A percentile compares a stretch with the other conserved stretches of the same genome.
These are phyloP conservation scores for Phallusia fumigata DNA, from an alignment of 23 tunicate genomes.

Conservation along the genomic window DNA sequence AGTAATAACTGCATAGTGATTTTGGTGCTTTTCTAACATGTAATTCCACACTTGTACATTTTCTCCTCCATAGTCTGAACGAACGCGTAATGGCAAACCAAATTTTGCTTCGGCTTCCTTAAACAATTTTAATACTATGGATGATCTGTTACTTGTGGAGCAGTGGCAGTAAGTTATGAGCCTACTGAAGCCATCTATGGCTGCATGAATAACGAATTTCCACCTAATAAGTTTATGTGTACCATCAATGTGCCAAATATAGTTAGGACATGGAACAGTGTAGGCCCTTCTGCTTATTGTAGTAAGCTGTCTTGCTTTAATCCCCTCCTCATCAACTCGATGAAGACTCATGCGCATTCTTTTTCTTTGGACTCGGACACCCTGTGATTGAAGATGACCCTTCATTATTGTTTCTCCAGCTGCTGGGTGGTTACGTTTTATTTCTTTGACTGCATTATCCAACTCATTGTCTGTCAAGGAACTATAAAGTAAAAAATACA, in stretches of 20 bases:
- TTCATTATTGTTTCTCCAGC: constrained; percentile 12
- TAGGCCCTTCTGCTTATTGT: not conserved
- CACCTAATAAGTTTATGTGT: not conserved
- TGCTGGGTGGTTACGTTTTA: constrained; percentile 11
- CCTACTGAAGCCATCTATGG: not conserved
- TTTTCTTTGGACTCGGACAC: not conserved
- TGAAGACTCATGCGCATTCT: not conserved
- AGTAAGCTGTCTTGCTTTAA: not conserved
- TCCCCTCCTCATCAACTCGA: constrained; percentile 6
- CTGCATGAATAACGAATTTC: constrained; percentile 11
- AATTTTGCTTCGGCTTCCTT: not conserved
- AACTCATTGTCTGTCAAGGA: not conserved
- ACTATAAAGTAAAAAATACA: not conserved
- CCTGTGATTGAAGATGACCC: constrained; percentile 5
- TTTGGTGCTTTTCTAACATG: not conserved
- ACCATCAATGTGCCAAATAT: constrained; percentile 8
- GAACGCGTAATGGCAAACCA: constrained; percentile 14
- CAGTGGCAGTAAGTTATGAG: not conserved
- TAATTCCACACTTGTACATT: not conserved
- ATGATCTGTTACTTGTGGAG: constrained; percentile 7
- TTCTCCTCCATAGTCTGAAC: constrained; percentile 1
- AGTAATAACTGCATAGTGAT: not conserved
- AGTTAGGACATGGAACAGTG: constrained; percentile 17
- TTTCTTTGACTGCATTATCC: not conserved
- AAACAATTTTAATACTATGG: constrained; percentile 4